Evolutionary conservation across 2,797 vertebrate genomes (phyloP).

Genomic region (Huso huso): DNA sequence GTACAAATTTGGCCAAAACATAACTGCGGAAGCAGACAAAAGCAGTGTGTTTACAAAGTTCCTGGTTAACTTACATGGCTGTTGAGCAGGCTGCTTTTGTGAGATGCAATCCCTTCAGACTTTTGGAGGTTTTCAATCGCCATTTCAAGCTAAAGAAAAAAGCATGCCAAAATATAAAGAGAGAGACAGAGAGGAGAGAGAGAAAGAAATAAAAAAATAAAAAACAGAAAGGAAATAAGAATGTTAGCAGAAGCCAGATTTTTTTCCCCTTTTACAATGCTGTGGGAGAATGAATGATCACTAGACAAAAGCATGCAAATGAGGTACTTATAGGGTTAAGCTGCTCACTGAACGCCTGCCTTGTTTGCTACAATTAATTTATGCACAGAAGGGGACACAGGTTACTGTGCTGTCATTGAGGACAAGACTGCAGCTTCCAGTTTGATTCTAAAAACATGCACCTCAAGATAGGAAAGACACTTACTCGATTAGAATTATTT

Average conservation of each 20-base stretch:
- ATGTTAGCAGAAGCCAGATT: slow-evolving; percentile 80
- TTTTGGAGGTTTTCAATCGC: slow-evolving; percentile 99
- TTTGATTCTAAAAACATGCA: not conserved
- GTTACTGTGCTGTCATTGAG: slow-evolving; percentile 42
- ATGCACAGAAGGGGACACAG: slow-evolving; percentile 54
- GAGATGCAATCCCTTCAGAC: slow-evolving; percentile 96
- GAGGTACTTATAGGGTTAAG: slow-evolving; percentile 55
- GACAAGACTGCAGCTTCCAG: slow-evolving; percentile 35
- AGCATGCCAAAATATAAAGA: slow-evolving; percentile 58
- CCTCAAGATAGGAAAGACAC: not conserved
- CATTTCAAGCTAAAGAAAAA: slow-evolving; percentile 96
- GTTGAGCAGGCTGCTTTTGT: slow-evolving; percentile 99
- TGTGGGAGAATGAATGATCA: slow-evolving; percentile 57
- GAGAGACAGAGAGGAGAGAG: slow-evolving; percentile 32
- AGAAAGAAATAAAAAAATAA: slow-evolving; percentile 35
- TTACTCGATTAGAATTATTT: slow-evolving; percentile 1
- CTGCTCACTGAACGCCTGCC: slow-evolving; percentile 44
- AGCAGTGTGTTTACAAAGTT: slow-evolving; percentile 36
- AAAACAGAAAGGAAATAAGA: slow-evolving; percentile 75
- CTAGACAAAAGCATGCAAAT: slow-evolving; percentile 64
- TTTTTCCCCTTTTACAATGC: slow-evolving; percentile 63
- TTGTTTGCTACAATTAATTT: slow-evolving; percentile 51
- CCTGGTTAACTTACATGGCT: slow-evolving; percentile 94
- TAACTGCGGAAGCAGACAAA: not conserved
- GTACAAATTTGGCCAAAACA: not conserved